These are phyloP conservation scores for Phenganax stokvisi DNA, from an alignment of 92 coral and sea anemone species.

Conservation along the genomic window DNA sequence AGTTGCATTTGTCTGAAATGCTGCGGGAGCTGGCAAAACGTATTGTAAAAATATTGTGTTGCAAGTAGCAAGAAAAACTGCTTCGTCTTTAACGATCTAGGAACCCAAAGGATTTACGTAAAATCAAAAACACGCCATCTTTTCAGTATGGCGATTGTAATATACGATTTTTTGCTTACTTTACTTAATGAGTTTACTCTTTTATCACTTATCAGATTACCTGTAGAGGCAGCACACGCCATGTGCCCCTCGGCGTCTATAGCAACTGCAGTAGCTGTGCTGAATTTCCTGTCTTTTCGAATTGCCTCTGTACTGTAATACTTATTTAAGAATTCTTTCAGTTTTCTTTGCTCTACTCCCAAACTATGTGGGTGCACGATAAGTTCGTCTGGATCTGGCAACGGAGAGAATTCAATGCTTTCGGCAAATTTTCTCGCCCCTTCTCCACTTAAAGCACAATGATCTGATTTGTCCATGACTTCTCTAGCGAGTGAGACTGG, in stretches of 20 bases:
- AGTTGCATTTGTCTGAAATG: no score
- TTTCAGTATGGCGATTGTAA: no score
- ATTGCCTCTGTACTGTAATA: no score
- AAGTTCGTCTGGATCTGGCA: conserved; percentile 45
- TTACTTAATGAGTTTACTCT: background rate
- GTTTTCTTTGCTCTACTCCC: no score
- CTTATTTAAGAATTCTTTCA: no score
- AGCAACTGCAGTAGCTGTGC: conserved; percentile 88
- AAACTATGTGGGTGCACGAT: conserved; percentile 9
- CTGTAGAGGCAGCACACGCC: conserved; percentile 78
- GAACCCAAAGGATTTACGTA: no score
- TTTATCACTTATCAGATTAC: conserved; percentile 28
- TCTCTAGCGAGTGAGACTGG: no score
- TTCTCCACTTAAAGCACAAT: conserved; percentile 67
- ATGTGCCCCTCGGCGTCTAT: conserved; percentile 70
- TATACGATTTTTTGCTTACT: background rate
- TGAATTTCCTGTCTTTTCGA: conserved; percentile 28
- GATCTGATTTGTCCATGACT: conserved; percentile 48
- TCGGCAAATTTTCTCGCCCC: conserved; percentile 78
- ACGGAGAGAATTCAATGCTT: conserved; percentile 48
- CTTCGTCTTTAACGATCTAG: no score
- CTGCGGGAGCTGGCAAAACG: no score
- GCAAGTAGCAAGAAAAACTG: no score
- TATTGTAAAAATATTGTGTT: no score
- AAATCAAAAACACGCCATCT: no score